phyloP scores from a whole-genome alignment of 2,888 invertebrate species.

The Calameuta filiformis region DNA sequence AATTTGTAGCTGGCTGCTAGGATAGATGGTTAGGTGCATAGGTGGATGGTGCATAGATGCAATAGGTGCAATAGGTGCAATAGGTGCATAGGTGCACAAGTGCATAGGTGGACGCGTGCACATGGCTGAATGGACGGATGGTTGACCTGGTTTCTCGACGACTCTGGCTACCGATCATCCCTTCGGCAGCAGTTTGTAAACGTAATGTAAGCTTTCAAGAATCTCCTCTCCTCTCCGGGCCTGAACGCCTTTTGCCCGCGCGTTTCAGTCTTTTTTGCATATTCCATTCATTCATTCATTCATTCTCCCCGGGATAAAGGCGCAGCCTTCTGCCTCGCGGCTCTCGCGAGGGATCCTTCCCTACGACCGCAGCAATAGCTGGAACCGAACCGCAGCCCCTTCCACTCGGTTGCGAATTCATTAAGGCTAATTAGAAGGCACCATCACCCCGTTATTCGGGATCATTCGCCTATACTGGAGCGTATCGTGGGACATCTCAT shows the following conservation, averaged over 20 bases:
- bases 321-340: not conserved
- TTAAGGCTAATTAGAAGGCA: conserved; percentile 39
- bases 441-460: not conserved
- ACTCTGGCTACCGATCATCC: no score
- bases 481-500: no score
- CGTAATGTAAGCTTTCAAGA: not conserved
- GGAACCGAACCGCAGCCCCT: not conserved
- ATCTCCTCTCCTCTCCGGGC: not conserved
- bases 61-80: no score
- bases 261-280: not conserved
- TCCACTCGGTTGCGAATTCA: conserved; percentile 30
- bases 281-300: conserved; percentile 2
- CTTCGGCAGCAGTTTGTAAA: conserved; percentile 1
- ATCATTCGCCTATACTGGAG: no score
- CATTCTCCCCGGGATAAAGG: not conserved
- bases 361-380: no score
- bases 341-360: not conserved
- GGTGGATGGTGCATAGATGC: no score
- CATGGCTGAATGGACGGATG: no score
- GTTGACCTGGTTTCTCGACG: no score
- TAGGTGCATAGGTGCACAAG: no score
- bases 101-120: no score
- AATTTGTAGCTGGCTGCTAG: no score
- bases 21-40: no score
- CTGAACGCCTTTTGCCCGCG: not conserved